Conservation (phyloP, 2,113 vertebrate species). For the Nematolebias whitei region DNA sequence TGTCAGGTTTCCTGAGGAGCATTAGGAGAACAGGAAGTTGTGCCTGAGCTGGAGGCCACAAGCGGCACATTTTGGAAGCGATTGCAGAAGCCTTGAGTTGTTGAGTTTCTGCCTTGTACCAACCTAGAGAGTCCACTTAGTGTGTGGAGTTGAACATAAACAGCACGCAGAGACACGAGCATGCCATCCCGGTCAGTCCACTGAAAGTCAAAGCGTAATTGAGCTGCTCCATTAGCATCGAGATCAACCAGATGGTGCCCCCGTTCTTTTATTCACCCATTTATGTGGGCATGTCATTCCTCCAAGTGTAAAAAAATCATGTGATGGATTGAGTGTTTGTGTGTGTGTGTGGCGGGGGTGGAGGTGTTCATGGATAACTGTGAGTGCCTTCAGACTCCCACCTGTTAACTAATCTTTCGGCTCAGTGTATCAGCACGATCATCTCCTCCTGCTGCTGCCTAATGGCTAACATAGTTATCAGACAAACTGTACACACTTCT, state of each 20-base stretch:
- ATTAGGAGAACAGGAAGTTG: constrained; percentile 32
- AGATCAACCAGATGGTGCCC: constrained; percentile 76
- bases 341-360: not conserved
- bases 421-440: constrained; percentile 58
- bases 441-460: constrained; percentile 35
- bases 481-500: constrained; percentile 2
- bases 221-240: constrained; percentile 73
- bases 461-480: constrained; percentile 70
- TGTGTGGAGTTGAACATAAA: constrained; percentile 35
- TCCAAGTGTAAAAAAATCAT: constrained; percentile 42
- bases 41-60: not conserved
- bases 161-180: constrained; percentile 48
- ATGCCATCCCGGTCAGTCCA: constrained; percentile 56
- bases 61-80: not conserved
- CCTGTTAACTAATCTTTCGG: constrained; percentile 72
- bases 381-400: constrained; percentile 26
- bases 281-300: constrained; percentile 60
- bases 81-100: not conserved
- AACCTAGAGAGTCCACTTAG: constrained; percentile 18
- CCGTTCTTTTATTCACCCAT: constrained; percentile 56
- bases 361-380: constrained; percentile 5
- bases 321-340: constrained; percentile 24
- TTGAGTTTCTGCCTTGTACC: not conserved
- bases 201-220: constrained; percentile 76
- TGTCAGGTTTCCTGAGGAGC: constrained; percentile 18